Evolutionary conservation across 1,140 invertebrate species (phyloP).

Genomic region (Pemphigus obesinymphae): DNA sequence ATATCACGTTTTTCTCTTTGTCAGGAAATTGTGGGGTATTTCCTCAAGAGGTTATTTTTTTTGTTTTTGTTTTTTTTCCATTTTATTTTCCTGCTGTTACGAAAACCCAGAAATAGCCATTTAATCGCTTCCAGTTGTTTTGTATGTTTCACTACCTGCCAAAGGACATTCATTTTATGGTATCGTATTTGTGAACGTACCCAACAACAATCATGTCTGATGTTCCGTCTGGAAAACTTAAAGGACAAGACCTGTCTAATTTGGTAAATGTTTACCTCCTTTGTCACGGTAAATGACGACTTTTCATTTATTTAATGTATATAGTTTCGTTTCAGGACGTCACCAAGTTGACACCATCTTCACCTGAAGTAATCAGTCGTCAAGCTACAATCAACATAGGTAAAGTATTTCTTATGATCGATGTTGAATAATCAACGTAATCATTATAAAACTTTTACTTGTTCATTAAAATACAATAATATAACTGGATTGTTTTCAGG

Average conservation of each 20-base stretch:
- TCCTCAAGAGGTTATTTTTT: background rate
- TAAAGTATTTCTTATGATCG: conserved; percentile 47
- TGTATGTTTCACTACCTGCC: background rate
- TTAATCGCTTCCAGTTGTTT: background rate
- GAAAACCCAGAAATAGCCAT: background rate
- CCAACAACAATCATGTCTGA: background rate
- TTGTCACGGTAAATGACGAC: too few relatives aligned
- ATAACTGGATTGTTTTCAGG: conserved; percentile 56
- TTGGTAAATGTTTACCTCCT: conserved; percentile 11
- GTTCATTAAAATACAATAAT: too few relatives aligned
- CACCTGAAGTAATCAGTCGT: conserved; percentile 94
- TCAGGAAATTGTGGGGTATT: background rate
- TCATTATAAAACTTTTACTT: too few relatives aligned
- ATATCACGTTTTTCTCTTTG: conserved; percentile 21
- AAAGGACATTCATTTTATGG: background rate
- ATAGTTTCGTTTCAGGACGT: conserved; percentile 71
- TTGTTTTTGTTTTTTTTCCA: background rate
- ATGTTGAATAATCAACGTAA: background rate
- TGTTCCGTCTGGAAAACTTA: conserved; percentile 11
- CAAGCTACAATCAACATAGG: conserved; percentile 99
- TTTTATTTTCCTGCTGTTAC: background rate
- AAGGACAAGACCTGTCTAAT: conserved; percentile 10
- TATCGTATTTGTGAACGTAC: background rate
- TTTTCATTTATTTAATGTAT: background rate
- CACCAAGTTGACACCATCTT: conserved; percentile 83